A percentile compares a stretch with the other conserved stretches of the same genome.
Evolutionary conservation across 1,140 invertebrate species (phyloP).

Genomic region (Hesperophylax magnus): DNA sequence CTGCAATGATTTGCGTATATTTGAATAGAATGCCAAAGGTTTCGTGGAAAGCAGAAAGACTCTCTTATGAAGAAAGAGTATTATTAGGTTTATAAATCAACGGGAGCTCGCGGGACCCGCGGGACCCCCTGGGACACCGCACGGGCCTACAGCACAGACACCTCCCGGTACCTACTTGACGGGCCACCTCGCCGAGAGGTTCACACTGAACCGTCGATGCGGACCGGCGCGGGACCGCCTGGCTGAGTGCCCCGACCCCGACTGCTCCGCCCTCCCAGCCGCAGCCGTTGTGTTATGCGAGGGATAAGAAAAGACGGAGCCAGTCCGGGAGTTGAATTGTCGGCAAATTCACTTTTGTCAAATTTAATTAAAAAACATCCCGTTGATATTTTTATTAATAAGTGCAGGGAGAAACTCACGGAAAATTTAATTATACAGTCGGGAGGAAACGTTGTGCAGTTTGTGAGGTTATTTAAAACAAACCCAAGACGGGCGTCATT

Average conservation of each 20-base stretch:
- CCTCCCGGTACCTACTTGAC: no score
- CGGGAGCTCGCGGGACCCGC: not conserved
- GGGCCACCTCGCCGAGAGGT: no score
- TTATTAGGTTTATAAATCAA: constrained; percentile 22
- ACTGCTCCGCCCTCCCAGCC: no score
- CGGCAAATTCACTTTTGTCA: constrained; percentile 45
- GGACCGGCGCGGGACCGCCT: no score
- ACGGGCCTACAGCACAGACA: no score
- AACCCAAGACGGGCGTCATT: no score
- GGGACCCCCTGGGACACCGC: no score
- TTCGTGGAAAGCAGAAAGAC: constrained; percentile 3
- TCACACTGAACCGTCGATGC: no score
- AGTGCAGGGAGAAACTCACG: not conserved
- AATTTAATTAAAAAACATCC: constrained; percentile 51
- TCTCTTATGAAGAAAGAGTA: constrained; percentile 18
- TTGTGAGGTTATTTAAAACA: no score
- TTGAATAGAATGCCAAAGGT: constrained; percentile 11
- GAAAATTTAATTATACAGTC: constrained; percentile 13
- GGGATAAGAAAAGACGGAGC: not conserved
- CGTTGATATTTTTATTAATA: constrained; percentile 48
- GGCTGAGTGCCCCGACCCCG: no score
- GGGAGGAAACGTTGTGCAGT: no score
- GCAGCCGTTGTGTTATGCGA: not conserved
- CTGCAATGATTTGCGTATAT: constrained; percentile 16
- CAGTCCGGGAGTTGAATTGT: constrained; percentile 30